Conservation (phyloP, 2,113 vertebrate genomes). For the Odontophorus gujanensis region DNA sequence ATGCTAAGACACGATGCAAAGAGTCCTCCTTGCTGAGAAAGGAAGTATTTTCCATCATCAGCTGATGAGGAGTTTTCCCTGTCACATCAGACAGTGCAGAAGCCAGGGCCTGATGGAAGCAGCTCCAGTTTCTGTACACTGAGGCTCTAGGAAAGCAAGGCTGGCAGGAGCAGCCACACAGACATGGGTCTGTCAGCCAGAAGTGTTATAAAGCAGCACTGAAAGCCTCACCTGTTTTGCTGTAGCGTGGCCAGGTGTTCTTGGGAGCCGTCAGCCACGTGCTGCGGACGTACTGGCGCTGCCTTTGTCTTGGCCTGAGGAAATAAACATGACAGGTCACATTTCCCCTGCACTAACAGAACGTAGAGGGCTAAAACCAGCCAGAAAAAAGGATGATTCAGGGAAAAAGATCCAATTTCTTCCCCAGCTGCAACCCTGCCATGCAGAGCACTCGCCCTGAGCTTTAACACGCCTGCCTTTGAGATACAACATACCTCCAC, state of each 20-base stretch:
- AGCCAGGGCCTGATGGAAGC: not conserved
- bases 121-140: rapidly evolving
- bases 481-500: not conserved
- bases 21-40: not conserved
- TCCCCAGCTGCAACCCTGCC: not conserved
- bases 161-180: rapidly evolving
- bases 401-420: not conserved
- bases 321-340: not conserved
- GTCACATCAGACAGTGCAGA: not conserved
- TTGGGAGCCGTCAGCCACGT: constrained; percentile 92
- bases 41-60: not conserved
- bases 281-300: constrained; percentile 88
- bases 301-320: constrained; percentile 86
- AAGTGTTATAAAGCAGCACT: not conserved
- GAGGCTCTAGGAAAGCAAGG: not conserved
- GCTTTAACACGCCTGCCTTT: not conserved
- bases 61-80: not conserved
- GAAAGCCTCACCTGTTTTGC: constrained; percentile 86
- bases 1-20: rapidly evolving
- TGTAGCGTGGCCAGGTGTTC: constrained; percentile 94
- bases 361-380: not conserved
- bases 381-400: not conserved
- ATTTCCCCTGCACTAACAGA: not conserved
- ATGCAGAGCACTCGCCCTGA: not conserved
- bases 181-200: rapidly evolving